Evolutionary conservation across 1,140 invertebrate species (phyloP).

Genomic region (honey bee (Apis mellifera)): DNA sequence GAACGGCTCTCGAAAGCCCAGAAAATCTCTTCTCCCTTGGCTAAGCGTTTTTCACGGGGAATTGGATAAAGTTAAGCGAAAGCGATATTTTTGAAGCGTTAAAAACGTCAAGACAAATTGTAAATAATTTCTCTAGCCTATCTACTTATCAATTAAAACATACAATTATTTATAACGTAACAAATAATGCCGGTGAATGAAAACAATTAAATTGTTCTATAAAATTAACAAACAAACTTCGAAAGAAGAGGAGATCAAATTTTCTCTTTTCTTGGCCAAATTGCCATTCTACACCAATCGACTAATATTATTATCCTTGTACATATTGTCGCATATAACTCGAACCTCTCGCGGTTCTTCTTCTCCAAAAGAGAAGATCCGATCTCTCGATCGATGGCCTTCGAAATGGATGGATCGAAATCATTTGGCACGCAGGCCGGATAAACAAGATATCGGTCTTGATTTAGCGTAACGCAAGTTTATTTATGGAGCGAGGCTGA

Average conservation of each 20-base stretch:
- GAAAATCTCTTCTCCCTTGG: background rate
- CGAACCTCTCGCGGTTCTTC: background rate
- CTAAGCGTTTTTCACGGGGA: background rate
- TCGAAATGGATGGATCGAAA: background rate
- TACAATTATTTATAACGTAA: background rate
- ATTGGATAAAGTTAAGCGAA: no score
- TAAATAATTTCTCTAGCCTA: background rate
- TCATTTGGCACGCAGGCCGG: background rate
- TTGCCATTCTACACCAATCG: no score
- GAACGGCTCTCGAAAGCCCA: slow-evolving; percentile 20
- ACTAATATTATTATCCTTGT: no score
- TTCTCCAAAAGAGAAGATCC: no score
- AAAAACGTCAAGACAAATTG: background rate
- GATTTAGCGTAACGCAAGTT: slow-evolving; percentile 2
- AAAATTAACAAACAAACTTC: no score
- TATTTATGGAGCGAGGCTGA: slow-evolving; percentile 29
- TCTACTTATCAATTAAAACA: background rate
- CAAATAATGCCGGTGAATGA: no score
- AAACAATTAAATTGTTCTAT: no score
- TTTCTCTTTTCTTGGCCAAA: no score
- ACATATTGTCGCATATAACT: no score
- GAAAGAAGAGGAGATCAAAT: no score
- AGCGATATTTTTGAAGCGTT: background rate
- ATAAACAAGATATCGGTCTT: slow-evolving; percentile 18
- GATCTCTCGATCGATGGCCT: background rate